A percentile compares a stretch with the other conserved stretches of the same genome.
Conservation (phyloP, 2,113 vertebrate genomes). For the Typhlomys cinereus region DNA sequence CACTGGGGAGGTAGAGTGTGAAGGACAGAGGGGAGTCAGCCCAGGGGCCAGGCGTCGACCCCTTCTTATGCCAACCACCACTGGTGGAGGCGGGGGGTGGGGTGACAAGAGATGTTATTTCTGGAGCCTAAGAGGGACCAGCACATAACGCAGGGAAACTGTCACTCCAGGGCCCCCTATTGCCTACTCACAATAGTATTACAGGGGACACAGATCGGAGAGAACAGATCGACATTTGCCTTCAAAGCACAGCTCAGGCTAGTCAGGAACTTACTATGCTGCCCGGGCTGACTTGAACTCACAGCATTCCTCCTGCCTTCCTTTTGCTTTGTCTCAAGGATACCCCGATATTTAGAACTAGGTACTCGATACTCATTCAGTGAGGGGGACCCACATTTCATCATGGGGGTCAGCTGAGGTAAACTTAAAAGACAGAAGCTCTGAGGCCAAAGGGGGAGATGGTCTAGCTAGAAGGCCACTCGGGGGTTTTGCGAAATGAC, state of each 20-base stretch:
- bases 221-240: no score
- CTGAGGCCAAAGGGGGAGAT: neutral
- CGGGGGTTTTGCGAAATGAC: neutral
- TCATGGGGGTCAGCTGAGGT: neutral
- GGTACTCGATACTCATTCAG: neutral
- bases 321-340: neutral
- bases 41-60: neutral
- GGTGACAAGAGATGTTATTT: neutral
- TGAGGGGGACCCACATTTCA: neutral
- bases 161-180: neutral
- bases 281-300: no score
- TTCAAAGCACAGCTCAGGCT: neutral
- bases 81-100: neutral
- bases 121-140: neutral
- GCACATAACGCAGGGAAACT: no score
- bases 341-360: neutral
- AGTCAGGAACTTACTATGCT: neutral
- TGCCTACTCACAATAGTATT: neutral
- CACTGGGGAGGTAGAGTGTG: slow-evolving; percentile 80
- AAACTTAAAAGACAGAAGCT: neutral
- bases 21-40: neutral
- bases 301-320: no score
- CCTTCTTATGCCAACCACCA: neutral
- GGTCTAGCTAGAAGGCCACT: neutral
- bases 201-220: neutral